Conservation (phyloP, 2,113 vertebrate species). For the Syngnathus floridae region DNA sequence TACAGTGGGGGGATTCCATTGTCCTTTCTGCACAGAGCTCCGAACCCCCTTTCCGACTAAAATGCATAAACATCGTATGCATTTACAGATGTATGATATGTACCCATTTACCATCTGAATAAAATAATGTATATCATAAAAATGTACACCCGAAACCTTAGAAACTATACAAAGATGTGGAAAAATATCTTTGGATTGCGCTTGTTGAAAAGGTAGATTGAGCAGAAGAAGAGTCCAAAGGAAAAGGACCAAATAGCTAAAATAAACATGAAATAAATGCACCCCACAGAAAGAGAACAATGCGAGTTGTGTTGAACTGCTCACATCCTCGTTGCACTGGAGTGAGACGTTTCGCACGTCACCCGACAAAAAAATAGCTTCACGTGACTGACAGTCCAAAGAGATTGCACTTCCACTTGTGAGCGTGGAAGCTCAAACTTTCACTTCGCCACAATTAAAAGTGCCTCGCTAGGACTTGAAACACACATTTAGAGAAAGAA, state of each 20-base stretch:
- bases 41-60: slow-evolving; percentile 36
- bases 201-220: slow-evolving; percentile 68
- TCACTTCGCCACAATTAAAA: slow-evolving; percentile 48
- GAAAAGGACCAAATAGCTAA: slow-evolving; percentile 13
- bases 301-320: slow-evolving; percentile 11
- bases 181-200: slow-evolving; percentile 78
- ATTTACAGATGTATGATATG: slow-evolving; percentile 57
- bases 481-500: slow-evolving; percentile 27
- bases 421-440: slow-evolving; percentile 22
- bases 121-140: slow-evolving; percentile 51
- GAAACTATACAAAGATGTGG: slow-evolving; percentile 64
- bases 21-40: slow-evolving; percentile 18
- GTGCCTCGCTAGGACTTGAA: slow-evolving; percentile 62
- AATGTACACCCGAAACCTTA: slow-evolving; percentile 58
- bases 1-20: slow-evolving; percentile 11
- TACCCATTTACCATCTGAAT: slow-evolving; percentile 60
- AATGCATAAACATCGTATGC: slow-evolving; percentile 54
- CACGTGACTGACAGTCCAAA: background rate
- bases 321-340: slow-evolving; percentile 9
- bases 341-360: slow-evolving; percentile 5
- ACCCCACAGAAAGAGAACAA: slow-evolving; percentile 10
- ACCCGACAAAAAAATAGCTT: background rate
- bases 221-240: slow-evolving; percentile 34
- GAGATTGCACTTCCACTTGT: slow-evolving; percentile 4
- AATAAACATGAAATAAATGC: slow-evolving; percentile 8